These are phyloP conservation scores for Coracias cyanogaster DNA, from an alignment of 2,797 vertebrate genomes.

Conservation along the genomic window DNA sequence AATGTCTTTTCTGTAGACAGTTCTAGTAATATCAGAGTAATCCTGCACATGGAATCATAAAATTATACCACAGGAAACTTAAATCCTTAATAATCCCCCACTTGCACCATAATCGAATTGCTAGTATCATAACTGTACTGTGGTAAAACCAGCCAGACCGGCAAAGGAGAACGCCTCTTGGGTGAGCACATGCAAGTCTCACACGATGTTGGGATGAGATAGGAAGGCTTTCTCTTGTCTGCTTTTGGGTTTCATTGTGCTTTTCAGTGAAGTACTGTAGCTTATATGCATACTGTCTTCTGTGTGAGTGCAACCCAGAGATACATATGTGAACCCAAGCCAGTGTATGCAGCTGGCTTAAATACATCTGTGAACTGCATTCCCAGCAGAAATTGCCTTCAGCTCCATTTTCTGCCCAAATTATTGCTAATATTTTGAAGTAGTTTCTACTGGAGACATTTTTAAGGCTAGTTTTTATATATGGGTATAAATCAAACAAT, in stretches of 20 bases:
- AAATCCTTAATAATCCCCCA: slow-evolving; percentile 45
- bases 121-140: slow-evolving; percentile 16
- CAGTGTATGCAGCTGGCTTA: slow-evolving; percentile 11
- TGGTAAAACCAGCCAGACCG: slow-evolving; percentile 49
- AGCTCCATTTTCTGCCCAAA: neutral
- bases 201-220: neutral
- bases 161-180: slow-evolving; percentile 12
- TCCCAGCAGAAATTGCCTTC: slow-evolving; percentile 16
- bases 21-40: slow-evolving; percentile 3
- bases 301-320: neutral
- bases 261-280: neutral
- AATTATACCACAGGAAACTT: slow-evolving; percentile 41
- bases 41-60: neutral
- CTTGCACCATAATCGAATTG: slow-evolving; percentile 52
- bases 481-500: neutral
- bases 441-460: neutral
- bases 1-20: neutral
- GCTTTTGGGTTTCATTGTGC: slow-evolving; percentile 2
- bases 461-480: neutral
- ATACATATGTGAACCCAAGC: neutral
- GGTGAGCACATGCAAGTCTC: neutral
- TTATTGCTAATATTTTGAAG: slow-evolving; percentile 23
- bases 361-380: slow-evolving; percentile 3
- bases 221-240: neutral
- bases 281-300: neutral